phyloP scores from a whole-genome alignment of 2,797 vertebrate species.

The Scleropages formosus region DNA sequence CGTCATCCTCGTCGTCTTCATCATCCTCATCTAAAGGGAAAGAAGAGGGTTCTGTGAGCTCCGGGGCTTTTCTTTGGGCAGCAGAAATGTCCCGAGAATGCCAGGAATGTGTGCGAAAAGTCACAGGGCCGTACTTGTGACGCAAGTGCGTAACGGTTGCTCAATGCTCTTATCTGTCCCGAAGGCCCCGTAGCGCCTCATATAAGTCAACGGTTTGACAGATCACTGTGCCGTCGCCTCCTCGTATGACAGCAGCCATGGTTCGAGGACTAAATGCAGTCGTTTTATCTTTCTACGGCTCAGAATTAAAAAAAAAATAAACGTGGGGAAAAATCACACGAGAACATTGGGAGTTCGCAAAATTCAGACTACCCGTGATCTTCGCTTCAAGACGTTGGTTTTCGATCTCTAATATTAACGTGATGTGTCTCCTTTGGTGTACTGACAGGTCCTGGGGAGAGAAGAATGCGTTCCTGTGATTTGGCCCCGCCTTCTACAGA shows the following conservation, averaged over 20 bases:
- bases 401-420: neutral
- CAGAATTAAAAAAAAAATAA: no score
- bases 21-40: conserved; percentile 58
- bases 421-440: neutral
- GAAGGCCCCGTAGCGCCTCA: neutral
- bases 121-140: conserved; percentile 40
- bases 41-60: conserved; percentile 35
- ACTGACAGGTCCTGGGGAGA: neutral
- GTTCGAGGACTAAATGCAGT: no score
- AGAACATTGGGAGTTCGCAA: no score
- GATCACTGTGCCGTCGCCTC: no score
- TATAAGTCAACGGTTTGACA: conserved; percentile 8
- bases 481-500: no score
- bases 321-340: no score
- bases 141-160: conserved; percentile 44
- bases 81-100: conserved; percentile 1
- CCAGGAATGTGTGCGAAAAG: conserved; percentile 41
- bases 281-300: neutral
- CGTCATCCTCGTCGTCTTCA: conserved; percentile 61
- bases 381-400: no score
- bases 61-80: conserved; percentile 35
- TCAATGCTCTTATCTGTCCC: conserved; percentile 47
- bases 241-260: no score
- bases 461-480: no score
- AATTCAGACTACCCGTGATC: no score